A percentile compares a stretch with the other conserved stretches of the same genome.
Evolutionary conservation across 2,113 vertebrate species (phyloP).

Genomic region (Tenebrosternarchus preto): DNA sequence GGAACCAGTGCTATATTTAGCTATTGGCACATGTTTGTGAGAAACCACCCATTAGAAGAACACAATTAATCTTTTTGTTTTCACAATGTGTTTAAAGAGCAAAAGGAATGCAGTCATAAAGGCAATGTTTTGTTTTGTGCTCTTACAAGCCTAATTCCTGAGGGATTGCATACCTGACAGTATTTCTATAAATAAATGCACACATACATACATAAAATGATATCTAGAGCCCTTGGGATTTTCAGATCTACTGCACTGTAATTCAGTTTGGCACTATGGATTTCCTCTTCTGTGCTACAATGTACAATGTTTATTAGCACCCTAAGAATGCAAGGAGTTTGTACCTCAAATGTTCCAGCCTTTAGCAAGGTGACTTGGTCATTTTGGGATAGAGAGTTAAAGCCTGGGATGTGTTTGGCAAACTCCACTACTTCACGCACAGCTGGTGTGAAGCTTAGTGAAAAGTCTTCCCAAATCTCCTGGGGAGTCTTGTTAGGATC

Average conservation of each 20-base stretch:
- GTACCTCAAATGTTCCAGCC: slow-evolving; percentile 94
- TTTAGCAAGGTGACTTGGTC: slow-evolving; percentile 93
- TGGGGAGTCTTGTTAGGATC: slow-evolving; percentile 82
- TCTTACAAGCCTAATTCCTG: too few species aligned
- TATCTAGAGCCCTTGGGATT: neutral
- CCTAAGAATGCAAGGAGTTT: neutral
- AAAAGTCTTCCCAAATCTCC: slow-evolving; percentile 95
- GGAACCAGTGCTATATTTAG: too few species aligned
- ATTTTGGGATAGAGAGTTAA: slow-evolving; percentile 83
- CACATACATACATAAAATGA: neutral
- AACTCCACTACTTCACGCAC: slow-evolving; percentile 93
- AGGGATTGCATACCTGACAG: neutral
- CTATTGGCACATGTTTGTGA: too few species aligned
- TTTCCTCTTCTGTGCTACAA: neutral
- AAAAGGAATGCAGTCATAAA: neutral
- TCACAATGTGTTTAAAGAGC: neutral
- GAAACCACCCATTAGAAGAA: too few species aligned
- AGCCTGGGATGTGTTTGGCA: slow-evolving; percentile 91
- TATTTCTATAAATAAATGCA: neutral
- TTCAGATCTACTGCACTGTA: neutral
- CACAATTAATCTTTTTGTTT: too few species aligned
- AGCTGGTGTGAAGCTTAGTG: slow-evolving; percentile 88
- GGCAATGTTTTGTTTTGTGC: too few species aligned
- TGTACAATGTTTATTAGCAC: neutral
- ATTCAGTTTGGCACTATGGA: neutral